These are phyloP conservation scores for Sebastes vulpes DNA, from an alignment of 2,797 vertebrate genomes.

Conservation along the genomic window DNA sequence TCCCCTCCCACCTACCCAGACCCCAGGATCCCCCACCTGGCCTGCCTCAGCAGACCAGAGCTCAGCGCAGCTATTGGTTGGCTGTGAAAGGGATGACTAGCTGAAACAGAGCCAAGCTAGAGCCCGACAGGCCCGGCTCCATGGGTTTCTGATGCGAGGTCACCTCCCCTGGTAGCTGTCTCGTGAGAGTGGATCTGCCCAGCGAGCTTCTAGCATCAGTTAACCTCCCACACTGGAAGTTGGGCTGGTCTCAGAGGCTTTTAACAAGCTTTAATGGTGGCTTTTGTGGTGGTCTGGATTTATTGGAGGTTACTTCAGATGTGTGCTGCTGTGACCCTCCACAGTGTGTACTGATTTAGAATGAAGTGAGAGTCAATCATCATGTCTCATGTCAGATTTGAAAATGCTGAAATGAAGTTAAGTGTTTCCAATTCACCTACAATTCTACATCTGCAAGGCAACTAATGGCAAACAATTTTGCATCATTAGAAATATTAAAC, in stretches of 20 bases:
- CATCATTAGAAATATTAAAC: constrained; percentile 41
- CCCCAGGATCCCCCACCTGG: constrained; percentile 47
- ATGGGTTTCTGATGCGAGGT: constrained; percentile 40
- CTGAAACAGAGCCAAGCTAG: constrained; percentile 53
- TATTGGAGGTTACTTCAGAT: constrained; percentile 11
- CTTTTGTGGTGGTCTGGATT: constrained; percentile 8
- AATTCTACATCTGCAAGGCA: background rate
- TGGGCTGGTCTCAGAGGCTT: constrained; percentile 2
- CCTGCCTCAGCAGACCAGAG: constrained; percentile 56
- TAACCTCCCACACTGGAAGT: constrained; percentile 36
- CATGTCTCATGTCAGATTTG: background rate
- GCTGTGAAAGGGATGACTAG: constrained; percentile 39
- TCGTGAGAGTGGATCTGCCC: constrained; percentile 30
- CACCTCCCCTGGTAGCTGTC: constrained; percentile 25
- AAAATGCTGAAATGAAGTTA: background rate
- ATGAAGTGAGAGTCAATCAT: background rate
- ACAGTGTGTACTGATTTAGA: background rate
- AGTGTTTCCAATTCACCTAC: background rate
- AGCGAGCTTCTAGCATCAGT: constrained; percentile 14
- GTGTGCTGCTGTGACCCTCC: background rate
- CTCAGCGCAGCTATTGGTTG: constrained; percentile 53
- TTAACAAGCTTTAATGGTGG: background rate
- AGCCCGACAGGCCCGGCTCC: constrained; percentile 28
- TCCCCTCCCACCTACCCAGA: constrained; percentile 65
- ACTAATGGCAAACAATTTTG: constrained; percentile 35